Percentiles rank a stretch among this genome's conserved stretches.
phyloP scores from a whole-genome alignment of 2,797 vertebrate species.

The Naso thynnoides region DNA sequence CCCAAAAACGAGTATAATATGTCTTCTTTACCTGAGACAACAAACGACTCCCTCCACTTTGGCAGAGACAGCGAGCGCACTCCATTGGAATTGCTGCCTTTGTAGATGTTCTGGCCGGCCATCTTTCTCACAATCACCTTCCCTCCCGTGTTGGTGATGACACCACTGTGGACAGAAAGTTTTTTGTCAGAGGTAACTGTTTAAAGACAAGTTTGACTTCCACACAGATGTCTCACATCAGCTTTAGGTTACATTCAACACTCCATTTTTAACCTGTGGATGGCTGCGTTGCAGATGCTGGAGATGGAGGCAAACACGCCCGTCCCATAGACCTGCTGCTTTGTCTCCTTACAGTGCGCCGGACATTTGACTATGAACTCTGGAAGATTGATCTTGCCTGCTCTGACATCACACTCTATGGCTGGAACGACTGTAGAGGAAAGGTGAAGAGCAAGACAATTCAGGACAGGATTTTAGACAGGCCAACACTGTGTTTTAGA shows the following conservation, averaged over 20 bases:
- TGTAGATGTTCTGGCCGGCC: constrained; percentile 91
- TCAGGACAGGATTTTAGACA: constrained; percentile 5
- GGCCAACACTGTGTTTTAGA: neutral
- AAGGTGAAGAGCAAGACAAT: constrained; percentile 25
- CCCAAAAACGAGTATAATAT: no score
- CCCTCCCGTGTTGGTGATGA: constrained; percentile 92
- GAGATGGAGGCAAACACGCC: constrained; percentile 95
- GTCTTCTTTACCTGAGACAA: constrained; percentile 93
- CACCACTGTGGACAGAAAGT: constrained; percentile 83
- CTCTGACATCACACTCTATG: constrained; percentile 93
- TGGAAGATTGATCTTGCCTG: constrained; percentile 92
- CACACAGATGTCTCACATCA: no score
- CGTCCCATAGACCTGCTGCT: constrained; percentile 93
- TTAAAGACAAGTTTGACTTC: neutral
- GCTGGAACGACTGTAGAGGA: constrained; percentile 88
- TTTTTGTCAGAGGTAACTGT: neutral
- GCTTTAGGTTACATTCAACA: neutral
- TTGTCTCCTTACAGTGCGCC: constrained; percentile 90
- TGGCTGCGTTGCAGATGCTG: constrained; percentile 95
- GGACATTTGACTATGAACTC: constrained; percentile 97
- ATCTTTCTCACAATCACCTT: constrained; percentile 96
- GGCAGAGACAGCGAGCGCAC: constrained; percentile 92
- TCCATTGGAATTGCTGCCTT: constrained; percentile 90
- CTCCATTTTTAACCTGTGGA: constrained; percentile 90
- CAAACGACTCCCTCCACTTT: constrained; percentile 96